phyloP scores from a whole-genome alignment of 53 echinoderm and acorn worm species.

The Stichopus horrens region DNA sequence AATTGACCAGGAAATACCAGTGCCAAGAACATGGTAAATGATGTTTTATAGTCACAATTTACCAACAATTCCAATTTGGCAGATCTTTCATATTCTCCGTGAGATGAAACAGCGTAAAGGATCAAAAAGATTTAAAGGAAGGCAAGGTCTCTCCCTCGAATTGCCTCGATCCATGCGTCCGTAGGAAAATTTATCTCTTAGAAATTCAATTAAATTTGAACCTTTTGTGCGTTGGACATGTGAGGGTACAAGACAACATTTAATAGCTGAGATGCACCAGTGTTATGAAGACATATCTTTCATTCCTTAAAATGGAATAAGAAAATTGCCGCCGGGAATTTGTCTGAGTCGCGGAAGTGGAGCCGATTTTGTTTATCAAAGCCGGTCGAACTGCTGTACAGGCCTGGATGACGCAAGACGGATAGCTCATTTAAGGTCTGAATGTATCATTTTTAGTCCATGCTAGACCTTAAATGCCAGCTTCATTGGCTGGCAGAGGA shows the following conservation, averaged over 20 bases:
- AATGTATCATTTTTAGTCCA: background rate
- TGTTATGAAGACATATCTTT: background rate
- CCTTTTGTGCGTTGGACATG: background rate
- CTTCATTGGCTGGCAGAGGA: background rate
- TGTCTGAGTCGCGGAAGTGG: background rate
- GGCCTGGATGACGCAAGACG: background rate
- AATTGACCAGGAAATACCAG: too few relatives aligned
- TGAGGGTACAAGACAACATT: background rate
- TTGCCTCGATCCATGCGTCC: background rate
- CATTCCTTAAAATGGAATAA: background rate
- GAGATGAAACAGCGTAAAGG: too few relatives aligned
- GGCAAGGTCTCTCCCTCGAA: background rate
- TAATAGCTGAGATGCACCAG: background rate
- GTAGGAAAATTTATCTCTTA: background rate
- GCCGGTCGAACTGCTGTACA: background rate
- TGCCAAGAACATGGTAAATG: too few relatives aligned
- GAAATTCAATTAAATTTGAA: background rate
- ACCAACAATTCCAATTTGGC: too few relatives aligned
- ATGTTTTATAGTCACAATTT: too few relatives aligned
- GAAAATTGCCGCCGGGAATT: background rate
- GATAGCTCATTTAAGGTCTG: background rate
- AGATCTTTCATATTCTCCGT: too few relatives aligned
- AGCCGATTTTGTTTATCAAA: background rate
- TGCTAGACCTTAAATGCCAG: too few relatives aligned
- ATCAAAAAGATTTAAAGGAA: too few relatives aligned